Evolutionary conservation across 30 jellyfish, hydroid and myxozoan species (phyloP).

Genomic region (Morbakka virulenta): DNA sequence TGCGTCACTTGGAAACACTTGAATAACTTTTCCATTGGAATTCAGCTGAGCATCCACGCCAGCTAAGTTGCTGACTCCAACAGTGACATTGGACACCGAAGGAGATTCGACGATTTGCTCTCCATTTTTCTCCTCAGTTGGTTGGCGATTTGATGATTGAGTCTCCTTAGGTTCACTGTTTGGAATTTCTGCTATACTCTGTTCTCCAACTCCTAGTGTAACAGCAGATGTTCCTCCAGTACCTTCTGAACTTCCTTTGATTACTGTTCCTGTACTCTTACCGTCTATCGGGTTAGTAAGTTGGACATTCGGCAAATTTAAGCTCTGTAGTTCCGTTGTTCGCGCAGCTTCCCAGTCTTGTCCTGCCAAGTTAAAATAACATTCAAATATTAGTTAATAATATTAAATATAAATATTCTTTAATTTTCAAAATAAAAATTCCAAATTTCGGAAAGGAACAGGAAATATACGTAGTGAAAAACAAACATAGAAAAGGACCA

Average conservation of each 20-base stretch:
- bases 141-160: not conserved
- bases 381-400: no score
- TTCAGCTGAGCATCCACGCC: constrained; percentile 65
- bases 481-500: no score
- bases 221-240: not conserved
- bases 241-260: not conserved
- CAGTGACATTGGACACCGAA: not conserved
- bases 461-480: no score
- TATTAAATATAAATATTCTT: no score
- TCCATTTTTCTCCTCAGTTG: not conserved
- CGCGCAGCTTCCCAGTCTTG: constrained; percentile 56
- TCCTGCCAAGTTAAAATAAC: constrained; percentile 23
- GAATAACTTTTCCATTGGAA: constrained; percentile 53
- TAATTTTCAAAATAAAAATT: no score
- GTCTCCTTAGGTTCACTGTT: not conserved
- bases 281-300: no score
- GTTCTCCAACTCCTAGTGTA: not conserved
- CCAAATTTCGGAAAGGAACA: no score
- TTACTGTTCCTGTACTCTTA: not conserved
- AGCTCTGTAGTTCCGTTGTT: no score
- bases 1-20: constrained; percentile 59
- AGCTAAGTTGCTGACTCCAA: constrained; percentile 62
- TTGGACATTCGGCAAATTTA: no score
- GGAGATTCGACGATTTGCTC: not conserved
- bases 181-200: not conserved